Evolutionary conservation across 2,888 invertebrate species (phyloP).

Genomic region (Salticus scenicus): DNA sequence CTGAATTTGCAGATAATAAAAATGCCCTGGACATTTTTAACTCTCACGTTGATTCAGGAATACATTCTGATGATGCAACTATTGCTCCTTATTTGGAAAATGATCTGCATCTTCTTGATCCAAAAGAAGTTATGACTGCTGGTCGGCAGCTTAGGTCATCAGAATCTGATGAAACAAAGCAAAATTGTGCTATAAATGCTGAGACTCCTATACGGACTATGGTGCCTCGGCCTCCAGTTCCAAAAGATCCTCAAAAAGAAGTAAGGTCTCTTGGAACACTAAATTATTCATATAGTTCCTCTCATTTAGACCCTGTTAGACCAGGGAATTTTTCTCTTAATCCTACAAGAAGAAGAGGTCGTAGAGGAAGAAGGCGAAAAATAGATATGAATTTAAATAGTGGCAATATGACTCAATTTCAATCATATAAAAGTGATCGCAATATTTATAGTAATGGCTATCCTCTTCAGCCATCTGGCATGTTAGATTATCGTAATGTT

Average conservation of each 20-base stretch:
- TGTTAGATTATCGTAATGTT: constrained; percentile 30
- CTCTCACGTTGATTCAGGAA: constrained; percentile 38
- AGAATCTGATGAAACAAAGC: constrained; percentile 23
- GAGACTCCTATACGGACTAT: constrained; percentile 8
- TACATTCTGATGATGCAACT: constrained; percentile 22
- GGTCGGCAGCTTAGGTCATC: constrained; percentile 22
- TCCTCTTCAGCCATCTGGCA: neutral
- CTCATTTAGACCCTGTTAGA: neutral
- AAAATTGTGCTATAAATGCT: constrained; percentile 13
- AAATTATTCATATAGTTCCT: constrained; percentile 36
- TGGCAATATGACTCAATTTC: constrained; percentile 24
- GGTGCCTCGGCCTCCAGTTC: neutral
- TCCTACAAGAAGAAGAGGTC: constrained; percentile 46
- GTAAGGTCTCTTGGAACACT: neutral
- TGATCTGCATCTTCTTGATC: constrained; percentile 21
- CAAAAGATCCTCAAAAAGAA: constrained; percentile 20
- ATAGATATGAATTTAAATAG: constrained; percentile 17
- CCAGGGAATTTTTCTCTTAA: neutral
- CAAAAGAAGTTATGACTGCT: constrained; percentile 8
- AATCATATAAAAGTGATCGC: constrained; percentile 29
- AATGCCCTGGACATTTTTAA: constrained; percentile 46
- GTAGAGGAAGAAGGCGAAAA: constrained; percentile 45
- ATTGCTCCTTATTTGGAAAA: constrained; percentile 32
- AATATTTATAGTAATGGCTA: constrained; percentile 26
- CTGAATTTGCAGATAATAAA: constrained; percentile 43